Conservation (phyloP, 2,797 vertebrate genomes). For the Chromis chromis region DNA sequence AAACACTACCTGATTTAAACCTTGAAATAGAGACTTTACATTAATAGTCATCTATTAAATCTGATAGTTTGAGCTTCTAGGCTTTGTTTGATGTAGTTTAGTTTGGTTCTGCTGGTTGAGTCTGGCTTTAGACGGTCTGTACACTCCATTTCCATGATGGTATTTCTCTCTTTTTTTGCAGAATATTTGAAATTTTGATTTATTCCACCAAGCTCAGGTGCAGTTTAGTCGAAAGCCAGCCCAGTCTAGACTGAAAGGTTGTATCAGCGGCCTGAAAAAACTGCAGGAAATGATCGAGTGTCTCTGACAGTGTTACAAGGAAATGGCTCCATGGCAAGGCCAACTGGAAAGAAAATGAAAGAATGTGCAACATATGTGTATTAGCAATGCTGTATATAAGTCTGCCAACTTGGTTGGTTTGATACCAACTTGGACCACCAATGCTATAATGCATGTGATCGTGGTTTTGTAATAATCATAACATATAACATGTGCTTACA, state of each 20-base stretch:
- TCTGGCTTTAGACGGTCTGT: background rate
- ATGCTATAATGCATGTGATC: background rate
- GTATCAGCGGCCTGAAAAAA: constrained; percentile 50
- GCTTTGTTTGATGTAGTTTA: background rate
- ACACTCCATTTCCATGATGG: background rate
- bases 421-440: too few species aligned
- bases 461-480: constrained; percentile 28
- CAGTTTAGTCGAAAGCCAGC: background rate
- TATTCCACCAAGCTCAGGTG: background rate
- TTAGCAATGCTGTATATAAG: background rate
- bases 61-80: background rate
- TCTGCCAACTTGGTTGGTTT: too few species aligned
- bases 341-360: constrained; percentile 38
- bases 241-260: constrained; percentile 18
- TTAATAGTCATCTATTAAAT: background rate
- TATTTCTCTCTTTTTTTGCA: background rate
- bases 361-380: constrained; percentile 14
- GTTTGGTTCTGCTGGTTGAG: background rate
- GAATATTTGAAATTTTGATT: background rate
- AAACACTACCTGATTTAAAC: constrained; percentile 22
- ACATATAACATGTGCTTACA: background rate
- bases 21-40: constrained; percentile 25
- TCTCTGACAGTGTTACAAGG: constrained; percentile 58
- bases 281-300: constrained; percentile 65
- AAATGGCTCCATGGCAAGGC: constrained; percentile 45